Evolutionary conservation across 1,140 invertebrate species (phyloP).

Genomic region (Hycleus cichorii): DNA sequence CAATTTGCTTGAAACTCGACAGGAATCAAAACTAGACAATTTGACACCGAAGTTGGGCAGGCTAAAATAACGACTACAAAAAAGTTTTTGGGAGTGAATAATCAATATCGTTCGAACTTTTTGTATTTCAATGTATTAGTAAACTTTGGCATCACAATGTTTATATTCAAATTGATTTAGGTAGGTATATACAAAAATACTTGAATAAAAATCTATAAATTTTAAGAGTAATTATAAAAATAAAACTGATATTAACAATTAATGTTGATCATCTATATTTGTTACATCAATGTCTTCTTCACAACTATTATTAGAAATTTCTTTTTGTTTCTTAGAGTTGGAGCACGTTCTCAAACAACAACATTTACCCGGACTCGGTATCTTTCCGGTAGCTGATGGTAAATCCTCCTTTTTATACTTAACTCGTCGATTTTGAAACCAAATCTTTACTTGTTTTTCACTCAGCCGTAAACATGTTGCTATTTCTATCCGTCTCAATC

Average conservation of each 20-base stretch:
- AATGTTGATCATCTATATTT: slow-evolving; percentile 29
- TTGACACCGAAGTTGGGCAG: neutral
- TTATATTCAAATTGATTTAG: neutral
- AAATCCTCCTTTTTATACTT: slow-evolving; percentile 83
- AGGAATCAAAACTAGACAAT: neutral
- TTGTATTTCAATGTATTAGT: slow-evolving; percentile 5
- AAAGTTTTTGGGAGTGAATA: neutral
- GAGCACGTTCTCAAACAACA: slow-evolving; percentile 31
- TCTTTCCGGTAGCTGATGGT: slow-evolving; percentile 13
- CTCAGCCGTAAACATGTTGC: slow-evolving; percentile 79
- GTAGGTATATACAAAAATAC: slow-evolving; percentile 6
- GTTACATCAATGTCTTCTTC: slow-evolving; percentile 38
- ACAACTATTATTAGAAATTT: slow-evolving; percentile 22
- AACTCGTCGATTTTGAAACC: slow-evolving; percentile 87
- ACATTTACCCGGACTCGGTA: slow-evolving; percentile 18
- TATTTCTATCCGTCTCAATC: slow-evolving; percentile 84
- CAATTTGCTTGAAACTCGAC: slow-evolving; percentile 6
- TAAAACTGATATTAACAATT: neutral
- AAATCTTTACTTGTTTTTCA: slow-evolving; percentile 94
- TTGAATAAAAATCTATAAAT: slow-evolving; percentile 9
- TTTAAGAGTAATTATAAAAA: slow-evolving; percentile 15
- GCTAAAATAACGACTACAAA: neutral
- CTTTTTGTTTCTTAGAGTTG: slow-evolving; percentile 13
- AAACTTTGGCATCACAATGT: slow-evolving; percentile 21
- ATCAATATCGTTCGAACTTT: neutral